Evolutionary conservation across 1,140 invertebrate species (phyloP), one percentile per base, ranked within the genome.

Genomic region (Sitodiplosis mosellana): DNA sequence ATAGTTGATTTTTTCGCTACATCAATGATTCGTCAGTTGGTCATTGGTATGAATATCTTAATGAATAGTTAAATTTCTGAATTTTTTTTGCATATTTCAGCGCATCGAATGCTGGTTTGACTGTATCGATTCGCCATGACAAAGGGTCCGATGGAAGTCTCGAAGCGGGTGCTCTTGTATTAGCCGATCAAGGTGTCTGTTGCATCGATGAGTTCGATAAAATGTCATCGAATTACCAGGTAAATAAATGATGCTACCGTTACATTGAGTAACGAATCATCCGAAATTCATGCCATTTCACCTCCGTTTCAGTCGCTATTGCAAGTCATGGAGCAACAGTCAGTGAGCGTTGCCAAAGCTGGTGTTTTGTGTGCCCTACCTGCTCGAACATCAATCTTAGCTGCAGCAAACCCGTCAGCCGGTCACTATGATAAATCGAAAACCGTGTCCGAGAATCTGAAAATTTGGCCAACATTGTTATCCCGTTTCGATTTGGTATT

Each of bases 181-280:
- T 87, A 41, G 80, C 84, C 33, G 86, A 92, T 62, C 77, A 78
- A 59, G 92, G 91, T 1, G 80, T 78, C 42, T 96, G 91, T 64
- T 92, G 88, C 56, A 87, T 95, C 38, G 92, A 96, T 66, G 92
- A 96, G 67, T 89, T 97, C 61, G 91, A 96, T 65, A 95, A 95
- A 72, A 87, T 94, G 78, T 51, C 64, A 14, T 50, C 53, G 1
- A 59, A 60, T 44, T 81, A 86, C 56, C 77, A 84, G 41, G 41
- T 43, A 18, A 38, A 27, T 27, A n/a, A n/a, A n/a, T n/a, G n/a
- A n/a, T n/a, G n/a, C n/a, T n/a, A n/a, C n/a, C n/a, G n/a, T n/a
- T n/a, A n/a, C n/a, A n/a, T n/a, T 27, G 27, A 27, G 27, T n/a
- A 27, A 27, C 3, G 27, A 27, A 10, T 5, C 27, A 27, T 27